Evolutionary conservation across 2,797 vertebrate species (phyloP), one percentile per base, ranked within the genome.

Genomic region (Allobates femoralis): DNA sequence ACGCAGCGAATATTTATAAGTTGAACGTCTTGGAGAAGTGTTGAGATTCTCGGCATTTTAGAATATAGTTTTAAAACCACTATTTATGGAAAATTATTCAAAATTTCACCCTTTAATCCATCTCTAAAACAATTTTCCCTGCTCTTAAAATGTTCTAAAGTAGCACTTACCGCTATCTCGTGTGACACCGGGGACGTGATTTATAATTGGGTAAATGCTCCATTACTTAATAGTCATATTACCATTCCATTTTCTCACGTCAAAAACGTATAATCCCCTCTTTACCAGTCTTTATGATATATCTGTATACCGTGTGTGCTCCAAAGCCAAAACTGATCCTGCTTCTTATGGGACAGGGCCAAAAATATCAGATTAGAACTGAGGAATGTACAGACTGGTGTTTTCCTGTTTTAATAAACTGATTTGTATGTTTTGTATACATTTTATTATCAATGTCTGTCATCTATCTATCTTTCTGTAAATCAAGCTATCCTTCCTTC

Each of bases 21-120:
- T 14, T 51, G 80, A 28, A 79, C 28, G 69, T 58, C 66, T 37
- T 16, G 23, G 75, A 79, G 56, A 62, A 79, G 73, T 79, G 86
- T 53, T 62, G 18, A 84, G 37, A 84, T 74, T 84, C 34, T 75
- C 56, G 60, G 10, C 83, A 87, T 76, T 87, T 87, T 75, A 79
- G 56, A 32, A 32, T 80, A 87, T 84, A 84, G 64, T 71, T 87
- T 81, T 79, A 76, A 79, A 74, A 88, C 67, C 46, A 88, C 67
- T 81, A 80, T 88, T 85, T 88, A 84, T 88, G 83, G 82, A 88
- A 88, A 88, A 88, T 88, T 88, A 88, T 88, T 88, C 83, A 76
- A 81, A 85, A 88, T 58, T 67, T 79, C 64, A 58, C 78, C 83
- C 86, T 88, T 75, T 88, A 88, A 85, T 88, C 86, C 56, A 66